Evolutionary conservation across 2,888 invertebrate genomes (phyloP), one percentile per base, ranked within the genome.

Genomic region (Microplitis deprimator): DNA sequence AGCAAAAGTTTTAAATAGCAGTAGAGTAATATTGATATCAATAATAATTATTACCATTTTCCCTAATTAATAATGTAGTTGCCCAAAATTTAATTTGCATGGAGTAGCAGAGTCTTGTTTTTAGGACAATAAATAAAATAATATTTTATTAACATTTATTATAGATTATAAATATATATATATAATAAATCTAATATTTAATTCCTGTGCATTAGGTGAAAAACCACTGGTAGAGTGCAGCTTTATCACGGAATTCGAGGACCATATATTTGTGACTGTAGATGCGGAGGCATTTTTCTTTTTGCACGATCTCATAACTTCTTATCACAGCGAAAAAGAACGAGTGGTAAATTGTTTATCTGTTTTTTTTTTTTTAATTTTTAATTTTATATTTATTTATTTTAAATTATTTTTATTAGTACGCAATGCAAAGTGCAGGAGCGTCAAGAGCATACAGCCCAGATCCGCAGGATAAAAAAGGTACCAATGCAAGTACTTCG

Each of bases 201-300:
- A 50, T 67, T 39, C n/a, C 68, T 75, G 73, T 72, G 72, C 1
- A 20, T 17, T 85, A 94, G 95, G 93, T 83, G 93, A 93, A 75
- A 97, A 96, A 89, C 97, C 98, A 1, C 92, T 94, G 71, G 98
- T 99, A 41, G 96, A 97, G 85, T 98, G 98, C 91, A 97, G 97
- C 89, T 98, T 99, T 90, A 97, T 98, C 79, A 98, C 98, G 1
- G 98, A 99, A 91, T 99, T 99, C 91, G 98, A 98, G 89, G 98
- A 98, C 90, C 98, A 98, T 89, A 98, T 99, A 86, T 98, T 97
- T 90, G 98, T 98, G 79, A 97, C 98, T 0, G 98, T 98, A 81
- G 97, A 99, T 91, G 98, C 98, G 0, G 98, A 99, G 91, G 97
- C 98, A 1, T 98, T 99, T 91, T 96, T 99, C 91, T 99, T 99